phyloP scores from a whole-genome alignment of 1,140 invertebrate genomes.

The Drosophila baimaii region DNA sequence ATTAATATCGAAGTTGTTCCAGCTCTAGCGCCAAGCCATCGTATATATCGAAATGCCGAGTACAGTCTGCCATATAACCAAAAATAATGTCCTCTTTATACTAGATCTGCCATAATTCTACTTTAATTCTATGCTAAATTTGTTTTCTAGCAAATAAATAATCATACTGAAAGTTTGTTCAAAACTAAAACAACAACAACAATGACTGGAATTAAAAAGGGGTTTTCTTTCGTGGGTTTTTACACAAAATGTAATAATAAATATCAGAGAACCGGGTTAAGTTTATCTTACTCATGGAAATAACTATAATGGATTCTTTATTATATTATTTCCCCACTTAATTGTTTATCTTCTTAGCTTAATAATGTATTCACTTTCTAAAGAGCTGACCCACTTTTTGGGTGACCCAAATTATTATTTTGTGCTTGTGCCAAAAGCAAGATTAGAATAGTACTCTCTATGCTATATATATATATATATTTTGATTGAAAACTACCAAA shows the following conservation, averaged over 20 bases:
- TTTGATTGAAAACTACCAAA: too few species aligned
- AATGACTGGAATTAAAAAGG: background rate
- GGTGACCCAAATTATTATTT: background rate
- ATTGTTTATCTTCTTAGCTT: background rate
- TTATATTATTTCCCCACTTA: background rate
- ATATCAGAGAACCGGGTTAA: background rate
- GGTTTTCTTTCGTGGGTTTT: background rate
- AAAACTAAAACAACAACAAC: constrained; percentile 39
- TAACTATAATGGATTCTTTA: background rate
- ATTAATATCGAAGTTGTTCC: background rate
- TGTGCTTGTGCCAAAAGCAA: background rate
- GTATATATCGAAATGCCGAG: background rate
- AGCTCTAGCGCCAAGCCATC: background rate
- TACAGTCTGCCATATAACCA: constrained; percentile 45
- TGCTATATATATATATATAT: background rate
- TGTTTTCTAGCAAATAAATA: constrained; percentile 61
- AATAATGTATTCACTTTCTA: background rate
- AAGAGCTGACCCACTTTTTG: background rate
- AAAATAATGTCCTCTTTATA: constrained; percentile 35
- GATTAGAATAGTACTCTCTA: background rate
- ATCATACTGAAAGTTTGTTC: constrained; percentile 59
- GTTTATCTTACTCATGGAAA: background rate
- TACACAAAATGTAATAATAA: background rate
- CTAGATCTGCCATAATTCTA: constrained; percentile 49
- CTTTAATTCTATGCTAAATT: constrained; percentile 40